Evolutionary conservation across 2,797 vertebrate genomes (phyloP).

Genomic region (Acridotheres tristis): DNA sequence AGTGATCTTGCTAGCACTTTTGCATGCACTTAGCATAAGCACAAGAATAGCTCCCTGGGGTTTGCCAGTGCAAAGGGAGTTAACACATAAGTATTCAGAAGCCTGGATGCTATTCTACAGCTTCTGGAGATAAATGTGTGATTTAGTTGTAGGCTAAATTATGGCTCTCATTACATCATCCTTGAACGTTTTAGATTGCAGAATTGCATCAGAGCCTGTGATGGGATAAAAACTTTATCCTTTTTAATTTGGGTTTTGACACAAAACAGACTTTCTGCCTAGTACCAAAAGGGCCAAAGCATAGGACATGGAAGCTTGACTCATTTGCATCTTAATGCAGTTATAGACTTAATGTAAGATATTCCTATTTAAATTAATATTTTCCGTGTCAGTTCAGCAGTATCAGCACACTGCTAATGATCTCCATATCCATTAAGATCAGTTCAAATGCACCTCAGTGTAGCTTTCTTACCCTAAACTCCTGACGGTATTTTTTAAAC

Average conservation of each 20-base stretch:
- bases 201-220: not conserved
- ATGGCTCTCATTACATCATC: not conserved
- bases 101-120: not conserved
- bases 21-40: not conserved
- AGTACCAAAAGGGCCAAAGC: not conserved
- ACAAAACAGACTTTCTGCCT: not conserved
- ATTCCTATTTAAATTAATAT: slow-evolving; percentile 68
- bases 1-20: slow-evolving; percentile 30
- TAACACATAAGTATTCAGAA: not conserved
- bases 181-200: not conserved
- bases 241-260: not conserved
- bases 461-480: not conserved
- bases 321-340: not conserved
- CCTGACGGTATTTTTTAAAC: slow-evolving; percentile 23
- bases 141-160: not conserved
- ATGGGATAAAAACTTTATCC: not conserved
- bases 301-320: not conserved
- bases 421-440: slow-evolving; percentile 53
- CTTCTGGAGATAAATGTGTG: not conserved
- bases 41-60: not conserved
- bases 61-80: not conserved
- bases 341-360: not conserved
- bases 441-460: slow-evolving; percentile 54
- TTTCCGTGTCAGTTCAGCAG: slow-evolving; percentile 37
- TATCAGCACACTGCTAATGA: slow-evolving; percentile 64